Evolutionary conservation across 1,140 invertebrate species (phyloP).

Genomic region (Trichonephila clavata): DNA sequence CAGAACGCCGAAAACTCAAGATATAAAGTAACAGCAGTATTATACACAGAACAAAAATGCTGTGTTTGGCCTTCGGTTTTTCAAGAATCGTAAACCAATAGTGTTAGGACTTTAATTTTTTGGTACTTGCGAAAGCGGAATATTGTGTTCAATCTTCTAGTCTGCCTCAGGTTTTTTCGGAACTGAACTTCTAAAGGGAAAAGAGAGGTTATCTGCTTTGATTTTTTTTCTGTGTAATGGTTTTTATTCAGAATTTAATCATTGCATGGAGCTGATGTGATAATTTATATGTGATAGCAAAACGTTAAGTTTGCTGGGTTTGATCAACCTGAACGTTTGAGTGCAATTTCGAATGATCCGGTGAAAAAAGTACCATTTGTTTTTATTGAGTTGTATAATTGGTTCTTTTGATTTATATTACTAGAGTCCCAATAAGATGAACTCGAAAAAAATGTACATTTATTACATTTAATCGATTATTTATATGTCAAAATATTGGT

Average conservation of each 20-base stretch:
- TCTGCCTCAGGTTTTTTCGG: not conserved
- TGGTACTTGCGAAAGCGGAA: not conserved
- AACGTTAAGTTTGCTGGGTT: constrained; percentile 7
- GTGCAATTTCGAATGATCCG: not conserved
- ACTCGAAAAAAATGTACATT: too few relatives aligned
- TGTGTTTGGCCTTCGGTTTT: constrained; percentile 3
- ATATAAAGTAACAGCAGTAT: constrained; percentile 55
- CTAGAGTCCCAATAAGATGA: too few relatives aligned
- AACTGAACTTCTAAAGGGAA: too few relatives aligned
- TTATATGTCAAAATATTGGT: too few relatives aligned
- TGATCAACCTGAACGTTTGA: not conserved
- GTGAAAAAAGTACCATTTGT: not conserved
- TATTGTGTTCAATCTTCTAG: not conserved
- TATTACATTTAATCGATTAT: too few relatives aligned
- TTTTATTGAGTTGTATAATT: not conserved
- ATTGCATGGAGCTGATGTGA: constrained; percentile 2
- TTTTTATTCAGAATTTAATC: not conserved
- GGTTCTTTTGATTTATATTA: not conserved
- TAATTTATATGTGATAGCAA: constrained; percentile 19
- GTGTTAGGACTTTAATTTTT: not conserved
- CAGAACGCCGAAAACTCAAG: not conserved
- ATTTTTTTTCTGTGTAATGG: not conserved
- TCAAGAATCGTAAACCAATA: not conserved
- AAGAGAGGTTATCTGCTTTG: not conserved
- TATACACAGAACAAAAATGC: constrained; percentile 16